Base-by-base conservation (phyloP, 2,888 invertebrate species). In the Bellardia bayeri region DNA sequence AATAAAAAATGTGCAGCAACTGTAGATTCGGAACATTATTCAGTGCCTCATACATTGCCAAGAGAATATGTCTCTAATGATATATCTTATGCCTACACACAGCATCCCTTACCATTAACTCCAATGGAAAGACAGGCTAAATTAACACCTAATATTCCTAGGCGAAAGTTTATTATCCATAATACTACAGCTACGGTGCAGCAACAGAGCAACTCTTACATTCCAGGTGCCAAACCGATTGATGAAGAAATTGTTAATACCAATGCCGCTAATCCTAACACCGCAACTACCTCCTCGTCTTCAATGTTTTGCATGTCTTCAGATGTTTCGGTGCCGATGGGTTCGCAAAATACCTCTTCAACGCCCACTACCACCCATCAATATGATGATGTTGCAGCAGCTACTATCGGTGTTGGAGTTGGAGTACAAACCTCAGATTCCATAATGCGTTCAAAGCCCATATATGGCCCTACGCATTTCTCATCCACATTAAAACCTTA, bases 341-440 rank as follows among this genome's bases (percentile, higher is more conserved):
- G 91, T 6, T 89, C 90, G 16, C 91, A 90, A 5, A 82, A 80
- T 49, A 74, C 16, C 0, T 89, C 89, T 14, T 91, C 93, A 0
- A 91, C 91, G 0, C 90, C 92, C 5, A 92, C 93, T 23, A 93
- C 93, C 5, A 93, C 93, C 3, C 93, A 94, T 90, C 93, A 93
- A 71, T 94, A 94, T 68, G 94, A 94, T 74, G 92, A 91, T 87
- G 92, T 91, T 37, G 90, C 90, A 0, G 71, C 76, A 30, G 68
- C 71, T 3, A 54, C 71, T 2, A 45, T 54, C 3, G 66, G 51
- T 2, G 56, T 78, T 37, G 89, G 82, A 33, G 89, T 91, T 16
- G 91, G 89, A 4, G 88, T 91, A 11, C 92, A 92, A 89, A 92
- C 92, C 0, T 90, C 90, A 0, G 90, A 91, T 42, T 92, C 91